Percentiles rank a stretch among this genome's conserved stretches.
Conservation (phyloP, 92 coral and sea anemone species). For the Zoanthus sansibaricus region DNA sequence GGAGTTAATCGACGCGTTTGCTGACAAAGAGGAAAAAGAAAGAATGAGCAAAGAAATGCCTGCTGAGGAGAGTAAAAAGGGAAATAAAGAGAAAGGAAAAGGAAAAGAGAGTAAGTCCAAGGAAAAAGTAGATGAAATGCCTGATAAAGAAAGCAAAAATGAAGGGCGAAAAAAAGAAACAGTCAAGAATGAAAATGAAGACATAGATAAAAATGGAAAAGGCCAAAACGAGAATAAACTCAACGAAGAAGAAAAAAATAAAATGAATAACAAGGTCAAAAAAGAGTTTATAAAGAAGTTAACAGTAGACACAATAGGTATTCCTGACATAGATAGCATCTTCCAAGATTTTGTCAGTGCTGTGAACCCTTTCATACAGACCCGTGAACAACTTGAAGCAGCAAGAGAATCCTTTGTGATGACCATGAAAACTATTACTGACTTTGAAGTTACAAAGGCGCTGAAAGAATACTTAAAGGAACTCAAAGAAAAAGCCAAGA, state of each 20-base stretch:
- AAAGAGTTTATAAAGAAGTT: constrained; percentile 74
- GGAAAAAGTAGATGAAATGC: not conserved
- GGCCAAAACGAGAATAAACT: not conserved
- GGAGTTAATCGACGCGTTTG: constrained; percentile 66
- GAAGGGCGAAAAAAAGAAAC: constrained; percentile 11
- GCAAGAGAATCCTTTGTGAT: constrained; percentile 80
- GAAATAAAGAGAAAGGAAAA: constrained; percentile 13
- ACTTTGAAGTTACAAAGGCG: constrained; percentile 73
- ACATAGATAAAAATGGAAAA: not conserved
- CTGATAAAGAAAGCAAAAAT: not conserved
- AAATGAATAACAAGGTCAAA: constrained; percentile 54
- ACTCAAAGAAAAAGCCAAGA: constrained; percentile 77
- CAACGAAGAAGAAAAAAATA: not conserved
- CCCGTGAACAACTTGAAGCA: constrained; percentile 75
- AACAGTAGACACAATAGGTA: constrained; percentile 68
- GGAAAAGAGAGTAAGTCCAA: constrained; percentile 20
- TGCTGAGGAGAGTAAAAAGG: constrained; percentile 36
- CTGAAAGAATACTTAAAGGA: constrained; percentile 75
- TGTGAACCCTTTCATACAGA: constrained; percentile 69
- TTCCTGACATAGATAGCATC: constrained; percentile 74
- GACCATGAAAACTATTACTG: constrained; percentile 58
- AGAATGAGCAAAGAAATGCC: constrained; percentile 54
- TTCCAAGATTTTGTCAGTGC: constrained; percentile 70
- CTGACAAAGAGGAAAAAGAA: constrained; percentile 61
- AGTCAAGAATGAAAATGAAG: constrained; percentile 9